These are phyloP conservation scores for Isichthys henryi DNA, from an alignment of 2,113 vertebrate species.

Conservation along the genomic window DNA sequence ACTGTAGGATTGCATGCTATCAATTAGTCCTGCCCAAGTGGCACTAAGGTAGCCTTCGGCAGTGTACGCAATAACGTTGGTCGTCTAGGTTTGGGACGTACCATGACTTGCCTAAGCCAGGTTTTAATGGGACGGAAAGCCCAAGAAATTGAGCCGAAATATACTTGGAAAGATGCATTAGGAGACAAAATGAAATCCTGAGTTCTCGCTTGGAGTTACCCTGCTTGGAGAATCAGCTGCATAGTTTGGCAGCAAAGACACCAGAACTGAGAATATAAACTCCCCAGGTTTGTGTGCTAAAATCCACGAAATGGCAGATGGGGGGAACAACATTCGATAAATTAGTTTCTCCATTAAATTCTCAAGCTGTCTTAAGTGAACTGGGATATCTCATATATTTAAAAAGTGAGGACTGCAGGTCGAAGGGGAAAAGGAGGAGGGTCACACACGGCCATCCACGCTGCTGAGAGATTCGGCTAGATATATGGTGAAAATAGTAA, in stretches of 20 bases:
- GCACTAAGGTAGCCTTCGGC: background rate
- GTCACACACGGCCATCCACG: background rate
- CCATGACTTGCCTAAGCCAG: background rate
- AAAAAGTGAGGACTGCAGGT: background rate
- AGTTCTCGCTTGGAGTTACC: background rate
- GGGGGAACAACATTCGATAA: background rate
- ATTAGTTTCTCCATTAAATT: background rate
- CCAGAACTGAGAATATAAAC: background rate
- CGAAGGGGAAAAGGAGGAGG: background rate
- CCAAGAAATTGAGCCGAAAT: background rate
- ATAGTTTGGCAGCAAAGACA: background rate
- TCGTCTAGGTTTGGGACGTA: background rate
- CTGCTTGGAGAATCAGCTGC: background rate
- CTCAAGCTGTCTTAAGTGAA: too few relatives aligned
- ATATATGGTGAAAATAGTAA: background rate
- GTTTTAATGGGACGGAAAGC: background rate
- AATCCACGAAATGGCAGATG: background rate
- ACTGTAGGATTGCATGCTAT: background rate
- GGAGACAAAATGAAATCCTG: background rate
- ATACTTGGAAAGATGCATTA: background rate
- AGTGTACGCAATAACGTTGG: background rate
- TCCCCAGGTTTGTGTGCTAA: background rate
- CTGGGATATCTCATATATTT: too few relatives aligned
- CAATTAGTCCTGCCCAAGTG: background rate
- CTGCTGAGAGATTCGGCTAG: background rate